These are phyloP conservation scores for Hemiscyllium ocellatum DNA, from an alignment of 2,113 vertebrate genomes.

Conservation along the genomic window DNA sequence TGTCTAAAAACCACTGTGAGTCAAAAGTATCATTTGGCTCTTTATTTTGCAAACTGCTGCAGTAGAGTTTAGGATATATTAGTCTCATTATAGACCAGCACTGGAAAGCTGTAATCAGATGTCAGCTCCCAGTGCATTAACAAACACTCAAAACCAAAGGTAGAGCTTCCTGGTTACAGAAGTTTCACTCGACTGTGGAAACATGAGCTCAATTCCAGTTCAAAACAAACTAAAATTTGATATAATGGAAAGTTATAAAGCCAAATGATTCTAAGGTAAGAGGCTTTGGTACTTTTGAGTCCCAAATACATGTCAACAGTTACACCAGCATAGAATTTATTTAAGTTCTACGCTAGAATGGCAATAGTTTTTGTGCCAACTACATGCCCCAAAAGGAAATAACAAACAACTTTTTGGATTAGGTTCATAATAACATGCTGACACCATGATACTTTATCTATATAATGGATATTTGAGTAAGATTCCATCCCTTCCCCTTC, in stretches of 20 bases:
- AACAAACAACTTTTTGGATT: background rate
- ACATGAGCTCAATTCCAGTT: background rate
- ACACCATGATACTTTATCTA: background rate
- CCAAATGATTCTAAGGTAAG: background rate
- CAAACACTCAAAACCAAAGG: background rate
- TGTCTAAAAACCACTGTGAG: background rate
- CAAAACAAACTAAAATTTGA: background rate
- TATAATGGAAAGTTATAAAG: background rate
- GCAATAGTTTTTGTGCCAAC: background rate
- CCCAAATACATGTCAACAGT: background rate
- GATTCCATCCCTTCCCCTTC: background rate
- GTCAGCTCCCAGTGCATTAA: background rate
- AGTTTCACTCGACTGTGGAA: background rate
- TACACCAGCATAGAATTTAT: background rate
- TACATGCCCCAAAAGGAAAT: background rate
- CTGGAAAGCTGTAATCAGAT: background rate
- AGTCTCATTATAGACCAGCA: background rate
- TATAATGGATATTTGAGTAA: background rate
- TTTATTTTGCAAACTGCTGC: background rate
- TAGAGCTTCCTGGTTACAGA: background rate
- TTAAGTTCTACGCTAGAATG: background rate
- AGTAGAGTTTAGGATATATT: background rate
- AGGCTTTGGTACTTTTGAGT: background rate
- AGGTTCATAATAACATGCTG: no score
- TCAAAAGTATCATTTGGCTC: background rate